phyloP scores from a whole-genome alignment of 1,140 invertebrate genomes.

The Drosophila malerkotliana region DNA sequence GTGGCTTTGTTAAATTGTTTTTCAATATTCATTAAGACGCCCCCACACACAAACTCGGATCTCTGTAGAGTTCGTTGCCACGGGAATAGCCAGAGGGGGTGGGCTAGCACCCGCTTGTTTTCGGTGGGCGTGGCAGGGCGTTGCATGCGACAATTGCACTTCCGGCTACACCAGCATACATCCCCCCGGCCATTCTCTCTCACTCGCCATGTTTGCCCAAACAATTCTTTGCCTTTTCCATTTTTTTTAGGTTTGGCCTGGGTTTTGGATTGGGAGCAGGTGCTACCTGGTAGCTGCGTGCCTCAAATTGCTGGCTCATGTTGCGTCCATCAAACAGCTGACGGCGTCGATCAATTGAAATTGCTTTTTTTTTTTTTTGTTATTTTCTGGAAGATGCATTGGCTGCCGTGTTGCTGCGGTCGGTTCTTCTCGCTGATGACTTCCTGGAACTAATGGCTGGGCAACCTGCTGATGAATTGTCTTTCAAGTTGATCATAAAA shows the following conservation, averaged over 20 bases:
- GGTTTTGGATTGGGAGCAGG: conserved; percentile 49
- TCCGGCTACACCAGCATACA: conserved; percentile 60
- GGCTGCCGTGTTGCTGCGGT: conserved; percentile 27
- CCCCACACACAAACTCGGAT: conserved; percentile 34
- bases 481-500: conserved; percentile 27
- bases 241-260: conserved; percentile 17
- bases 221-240: conserved; percentile 3
- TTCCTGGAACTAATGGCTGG: conserved; percentile 43
- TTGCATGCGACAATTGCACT: conserved; percentile 75
- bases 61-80: conserved; percentile 32
- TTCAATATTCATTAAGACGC: conserved; percentile 64
- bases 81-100: conserved; percentile 18
- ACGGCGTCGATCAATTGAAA: conserved; percentile 66
- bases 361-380: conserved; percentile 15
- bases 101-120: conserved; percentile 18
- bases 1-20: conserved; percentile 66
- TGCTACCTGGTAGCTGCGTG: conserved; percentile 55
- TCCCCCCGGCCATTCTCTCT: conserved; percentile 13
- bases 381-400: conserved; percentile 16
- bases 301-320: conserved; percentile 71
- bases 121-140: conserved; percentile 60
- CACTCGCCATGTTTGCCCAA: conserved; percentile 6
- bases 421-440: conserved; percentile 34
- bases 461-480: conserved; percentile 37
- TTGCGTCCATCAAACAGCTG: conserved; percentile 62